These are phyloP conservation scores for Bombus vancouverensis DNA, from an alignment of 1,140 invertebrate genomes.

Conservation along the genomic window DNA sequence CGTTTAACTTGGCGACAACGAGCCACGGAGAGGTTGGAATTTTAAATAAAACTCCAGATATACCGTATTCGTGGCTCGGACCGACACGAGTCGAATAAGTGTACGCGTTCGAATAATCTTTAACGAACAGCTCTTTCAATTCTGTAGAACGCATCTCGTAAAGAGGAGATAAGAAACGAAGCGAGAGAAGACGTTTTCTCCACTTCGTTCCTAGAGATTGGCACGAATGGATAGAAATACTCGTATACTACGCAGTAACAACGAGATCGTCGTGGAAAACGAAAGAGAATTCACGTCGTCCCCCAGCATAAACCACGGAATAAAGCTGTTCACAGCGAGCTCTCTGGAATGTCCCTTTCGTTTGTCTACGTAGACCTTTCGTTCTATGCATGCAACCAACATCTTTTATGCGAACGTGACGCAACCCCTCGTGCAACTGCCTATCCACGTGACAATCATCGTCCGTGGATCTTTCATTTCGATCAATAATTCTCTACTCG, in stretches of 20 bases:
- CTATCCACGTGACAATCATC: neutral
- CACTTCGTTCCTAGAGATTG: neutral
- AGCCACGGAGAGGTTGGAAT: neutral
- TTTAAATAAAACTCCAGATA: neutral
- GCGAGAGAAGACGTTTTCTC: neutral
- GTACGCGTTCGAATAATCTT: neutral
- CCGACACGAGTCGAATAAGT: neutral
- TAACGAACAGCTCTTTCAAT: slow-evolving; percentile 19
- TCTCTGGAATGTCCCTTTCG: slow-evolving; percentile 28
- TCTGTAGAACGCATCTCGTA: slow-evolving; percentile 1
- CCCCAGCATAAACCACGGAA: neutral
- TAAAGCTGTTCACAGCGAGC: neutral
- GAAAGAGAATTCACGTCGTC: slow-evolving; percentile 20
- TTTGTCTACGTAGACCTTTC: slow-evolving; percentile 46
- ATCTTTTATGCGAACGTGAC: slow-evolving; percentile 28
- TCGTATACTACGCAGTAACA: neutral
- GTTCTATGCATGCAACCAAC: slow-evolving; percentile 28
- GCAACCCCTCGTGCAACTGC: slow-evolving; percentile 20
- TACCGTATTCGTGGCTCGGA: neutral
- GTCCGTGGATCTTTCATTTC: neutral
- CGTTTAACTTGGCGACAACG: neutral
- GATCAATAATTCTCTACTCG: neutral
- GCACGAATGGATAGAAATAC: slow-evolving; percentile 28
- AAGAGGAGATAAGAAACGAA: slow-evolving; percentile 33
- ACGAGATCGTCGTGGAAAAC: slow-evolving; percentile 27